Conservation (phyloP, 2,113 vertebrate genomes). For the Rhynchopsitta pachyrhyncha region DNA sequence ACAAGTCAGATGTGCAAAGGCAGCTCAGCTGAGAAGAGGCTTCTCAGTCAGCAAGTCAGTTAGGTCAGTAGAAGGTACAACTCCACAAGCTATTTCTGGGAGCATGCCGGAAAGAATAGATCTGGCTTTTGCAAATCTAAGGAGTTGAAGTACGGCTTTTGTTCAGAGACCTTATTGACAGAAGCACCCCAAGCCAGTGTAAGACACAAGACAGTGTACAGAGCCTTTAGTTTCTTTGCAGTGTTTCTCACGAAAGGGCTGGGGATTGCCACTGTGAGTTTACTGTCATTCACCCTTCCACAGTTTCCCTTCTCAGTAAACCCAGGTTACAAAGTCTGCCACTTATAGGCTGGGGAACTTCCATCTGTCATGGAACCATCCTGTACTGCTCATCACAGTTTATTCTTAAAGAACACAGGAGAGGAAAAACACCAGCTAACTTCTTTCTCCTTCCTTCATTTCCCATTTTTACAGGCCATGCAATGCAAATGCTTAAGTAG, state of each 20-base stretch:
- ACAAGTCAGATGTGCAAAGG: not conserved
- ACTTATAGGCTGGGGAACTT: not conserved
- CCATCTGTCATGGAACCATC: not conserved
- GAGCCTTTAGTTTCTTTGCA: not conserved
- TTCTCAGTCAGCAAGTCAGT: not conserved
- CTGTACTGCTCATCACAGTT: not conserved
- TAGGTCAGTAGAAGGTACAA: not conserved
- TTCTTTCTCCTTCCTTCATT: not conserved
- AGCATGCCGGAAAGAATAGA: not conserved
- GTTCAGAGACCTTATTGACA: not conserved
- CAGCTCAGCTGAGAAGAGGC: constrained; percentile 6
- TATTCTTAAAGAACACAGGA: not conserved
- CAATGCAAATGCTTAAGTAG: not conserved
- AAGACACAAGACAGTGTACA: fast-evolving
- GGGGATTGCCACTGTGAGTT: not conserved
- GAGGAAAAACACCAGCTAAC: not conserved
- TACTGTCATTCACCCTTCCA: not conserved
- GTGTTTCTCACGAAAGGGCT: not conserved
- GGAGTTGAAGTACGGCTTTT: not conserved
- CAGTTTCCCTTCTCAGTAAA: not conserved
- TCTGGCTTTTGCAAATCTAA: not conserved
- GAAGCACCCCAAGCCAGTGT: not conserved
- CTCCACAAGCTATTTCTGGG: not conserved
- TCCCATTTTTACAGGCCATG: too few relatives aligned
- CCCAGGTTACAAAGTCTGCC: not conserved